Percentiles rank a stretch among this genome's conserved stretches.
phyloP scores from a whole-genome alignment of 1,140 invertebrate genomes.

The Drosophila bifasciata region DNA sequence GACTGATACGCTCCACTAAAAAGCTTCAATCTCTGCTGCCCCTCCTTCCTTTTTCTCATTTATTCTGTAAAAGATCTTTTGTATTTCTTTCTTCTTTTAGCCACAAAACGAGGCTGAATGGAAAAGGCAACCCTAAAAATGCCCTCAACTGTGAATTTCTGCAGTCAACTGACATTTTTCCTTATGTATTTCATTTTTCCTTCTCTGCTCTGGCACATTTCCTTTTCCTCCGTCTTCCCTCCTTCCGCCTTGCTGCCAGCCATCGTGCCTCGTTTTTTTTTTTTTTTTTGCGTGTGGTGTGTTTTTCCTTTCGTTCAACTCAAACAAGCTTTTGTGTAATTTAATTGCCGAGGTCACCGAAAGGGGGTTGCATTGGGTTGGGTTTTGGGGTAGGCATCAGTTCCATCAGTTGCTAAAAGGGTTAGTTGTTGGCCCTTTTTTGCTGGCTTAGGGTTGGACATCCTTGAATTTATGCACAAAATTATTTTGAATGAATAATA shows the following conservation, averaged over 20 bases:
- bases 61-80: no score
- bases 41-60: no score
- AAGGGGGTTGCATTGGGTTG: not conserved
- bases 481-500: slow-evolving; percentile 49
- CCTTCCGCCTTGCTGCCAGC: no score
- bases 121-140: slow-evolving; percentile 42
- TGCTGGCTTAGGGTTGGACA: not conserved
- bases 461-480: slow-evolving; percentile 6
- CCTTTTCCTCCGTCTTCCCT: no score
- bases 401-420: not conserved
- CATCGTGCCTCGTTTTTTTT: slow-evolving; percentile 3
- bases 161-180: slow-evolving; percentile 5
- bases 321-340: slow-evolving; percentile 44
- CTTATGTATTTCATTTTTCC: no score
- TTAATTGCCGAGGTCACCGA: slow-evolving; percentile 52
- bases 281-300: slow-evolving; percentile 4
- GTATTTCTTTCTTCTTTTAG: not conserved
- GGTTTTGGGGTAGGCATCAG: not conserved
- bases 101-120: slow-evolving; percentile 4
- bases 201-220: no score
- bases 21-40: no score
- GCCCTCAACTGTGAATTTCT: slow-evolving; percentile 50
- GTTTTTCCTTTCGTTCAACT: slow-evolving; percentile 13
- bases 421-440: no score
- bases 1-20: no score